Evolutionary conservation across 2,797 vertebrate species (phyloP), one percentile per base, ranked within the genome.

Genomic region (Oreochromis grahami): DNA sequence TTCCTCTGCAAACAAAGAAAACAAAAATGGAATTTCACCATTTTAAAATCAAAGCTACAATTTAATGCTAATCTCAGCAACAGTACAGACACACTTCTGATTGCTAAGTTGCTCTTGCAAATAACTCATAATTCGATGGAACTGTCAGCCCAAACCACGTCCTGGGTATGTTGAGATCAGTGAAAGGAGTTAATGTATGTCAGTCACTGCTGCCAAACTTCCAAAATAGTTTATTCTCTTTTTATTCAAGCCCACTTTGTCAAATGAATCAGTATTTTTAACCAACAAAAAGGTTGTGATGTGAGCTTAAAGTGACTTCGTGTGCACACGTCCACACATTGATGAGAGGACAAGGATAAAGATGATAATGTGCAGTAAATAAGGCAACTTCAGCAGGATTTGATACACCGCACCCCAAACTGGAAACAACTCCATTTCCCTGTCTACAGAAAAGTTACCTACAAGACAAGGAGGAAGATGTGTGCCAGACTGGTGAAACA

Each of bases 321-420:
- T n/a, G 24, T 77, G 14, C 19, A 53, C 15, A 24, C 3, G 9
- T 77, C 17, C 41, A 29, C 65, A 45, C 15, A 12, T 15, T 36
- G 34, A 5, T 15, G 38, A 14, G 68, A 2, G 3, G 58, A 77
- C 60, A 3, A 74, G 5, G 38, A 80, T 3, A 48, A 72, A 34
- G 8, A 36, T 50, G 38, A 68, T 43, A 48, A 87, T 38, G 52
- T 36, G 52, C 72, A 56, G 55, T 77, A 90, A 93, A 91, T 91
- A 93, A 94, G 93, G 93, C 93, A 91, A 91, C 87, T 90, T 86
- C 85, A 87, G 86, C 84, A 77, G 86, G 76, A 85, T 82, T 24
- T 12, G 77, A 81, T 6, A 12, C 45, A 2, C 21, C 29, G 5
- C 63, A 41, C 15, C 48, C 19, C 32, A 72, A 63, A 50, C 43